phyloP scores from a whole-genome alignment of 92 coral and sea anemone genomes.

The Epizoanthus rinbou region DNA sequence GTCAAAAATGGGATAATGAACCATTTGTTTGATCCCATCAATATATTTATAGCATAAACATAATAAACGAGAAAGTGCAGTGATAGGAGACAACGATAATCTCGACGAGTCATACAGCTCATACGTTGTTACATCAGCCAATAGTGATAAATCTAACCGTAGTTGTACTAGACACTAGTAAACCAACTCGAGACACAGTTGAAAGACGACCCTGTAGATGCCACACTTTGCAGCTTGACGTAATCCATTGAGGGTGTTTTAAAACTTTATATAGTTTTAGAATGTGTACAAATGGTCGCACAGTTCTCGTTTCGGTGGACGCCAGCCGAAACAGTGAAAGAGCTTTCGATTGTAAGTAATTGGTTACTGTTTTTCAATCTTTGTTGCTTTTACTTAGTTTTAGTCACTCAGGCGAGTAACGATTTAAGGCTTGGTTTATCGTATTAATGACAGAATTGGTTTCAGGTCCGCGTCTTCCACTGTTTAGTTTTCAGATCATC shows the following conservation, averaged over 20 bases:
- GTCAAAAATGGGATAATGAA: background rate
- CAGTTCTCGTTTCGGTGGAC: constrained; percentile 24
- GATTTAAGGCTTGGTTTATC: background rate
- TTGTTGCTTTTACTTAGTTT: background rate
- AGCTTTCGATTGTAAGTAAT: constrained; percentile 32
- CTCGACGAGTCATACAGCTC: too few species aligned
- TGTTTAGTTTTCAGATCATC: background rate
- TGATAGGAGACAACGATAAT: background rate
- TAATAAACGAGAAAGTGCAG: background rate
- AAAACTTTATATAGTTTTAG: background rate
- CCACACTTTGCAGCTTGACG: background rate
- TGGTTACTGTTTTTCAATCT: background rate
- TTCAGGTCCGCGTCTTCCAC: background rate
- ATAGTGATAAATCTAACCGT: background rate
- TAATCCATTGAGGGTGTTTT: background rate
- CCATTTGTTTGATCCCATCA: background rate
- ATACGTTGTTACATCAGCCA: background rate
- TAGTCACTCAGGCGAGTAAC: background rate
- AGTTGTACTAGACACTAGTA: background rate
- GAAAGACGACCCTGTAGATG: background rate
- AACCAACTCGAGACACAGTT: background rate
- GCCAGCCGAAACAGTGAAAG: constrained; percentile 27
- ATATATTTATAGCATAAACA: background rate
- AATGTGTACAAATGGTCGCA: constrained; percentile 25
- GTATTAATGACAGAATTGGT: background rate